phyloP scores from a whole-genome alignment of 2,797 vertebrate species.

The Luscinia luscinia region DNA sequence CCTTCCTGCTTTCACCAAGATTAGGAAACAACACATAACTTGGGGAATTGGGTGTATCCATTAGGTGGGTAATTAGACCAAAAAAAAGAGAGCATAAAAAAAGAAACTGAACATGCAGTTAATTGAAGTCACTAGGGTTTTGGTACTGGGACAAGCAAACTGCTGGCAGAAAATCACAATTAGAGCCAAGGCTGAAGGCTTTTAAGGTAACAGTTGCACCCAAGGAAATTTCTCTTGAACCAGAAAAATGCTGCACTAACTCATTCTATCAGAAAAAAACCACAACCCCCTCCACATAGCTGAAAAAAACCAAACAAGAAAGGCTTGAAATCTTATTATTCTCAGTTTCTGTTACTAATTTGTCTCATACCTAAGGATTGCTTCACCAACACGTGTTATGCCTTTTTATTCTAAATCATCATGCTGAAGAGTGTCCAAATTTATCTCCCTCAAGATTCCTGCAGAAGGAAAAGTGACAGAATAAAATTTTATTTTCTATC shows the following conservation, averaged over 20 bases:
- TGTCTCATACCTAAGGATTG: neutral
- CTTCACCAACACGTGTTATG: neutral
- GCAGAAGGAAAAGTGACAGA: neutral
- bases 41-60: neutral
- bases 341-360: neutral
- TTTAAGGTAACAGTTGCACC: neutral
- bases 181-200: neutral
- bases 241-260: neutral
- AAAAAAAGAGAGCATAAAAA: neutral
- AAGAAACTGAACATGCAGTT: neutral
- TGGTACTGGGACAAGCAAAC: neutral
- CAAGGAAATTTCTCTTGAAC: neutral
- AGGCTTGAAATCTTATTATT: neutral
- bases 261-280: neutral
- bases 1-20: neutral
- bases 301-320: neutral
- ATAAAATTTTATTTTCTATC: neutral
- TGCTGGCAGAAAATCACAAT: neutral
- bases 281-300: neutral
- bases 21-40: neutral
- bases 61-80: neutral
- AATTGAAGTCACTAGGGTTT: neutral
- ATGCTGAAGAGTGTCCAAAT: neutral
- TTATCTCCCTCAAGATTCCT: neutral
- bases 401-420: neutral